Conservation (phyloP, 2,888 invertebrate species). For the Melolontha melolontha region DNA sequence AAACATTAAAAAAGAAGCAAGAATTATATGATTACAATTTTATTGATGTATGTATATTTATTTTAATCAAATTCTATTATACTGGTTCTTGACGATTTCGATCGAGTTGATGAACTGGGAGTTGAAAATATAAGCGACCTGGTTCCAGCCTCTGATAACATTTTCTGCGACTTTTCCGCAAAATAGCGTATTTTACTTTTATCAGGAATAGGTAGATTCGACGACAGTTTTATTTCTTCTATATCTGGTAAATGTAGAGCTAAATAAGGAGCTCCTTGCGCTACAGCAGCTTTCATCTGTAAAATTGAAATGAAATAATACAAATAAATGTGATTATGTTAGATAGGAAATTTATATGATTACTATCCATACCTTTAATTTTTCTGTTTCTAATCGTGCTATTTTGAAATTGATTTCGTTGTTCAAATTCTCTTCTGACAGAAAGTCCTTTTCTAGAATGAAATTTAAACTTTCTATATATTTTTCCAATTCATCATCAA, state of each 20-base stretch:
- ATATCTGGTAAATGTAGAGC: constrained; percentile 68
- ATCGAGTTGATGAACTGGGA: constrained; percentile 55
- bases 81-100: constrained; percentile 60
- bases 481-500: constrained; percentile 43
- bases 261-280: constrained; percentile 71
- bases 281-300: constrained; percentile 69
- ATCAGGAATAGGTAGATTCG: constrained; percentile 59
- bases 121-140: constrained; percentile 59
- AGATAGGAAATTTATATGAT: not conserved
- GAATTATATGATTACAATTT: no score
- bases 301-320: constrained; percentile 45
- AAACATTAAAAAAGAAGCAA: no score
- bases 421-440: constrained; percentile 66
- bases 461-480: constrained; percentile 48
- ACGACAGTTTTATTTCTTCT: constrained; percentile 63
- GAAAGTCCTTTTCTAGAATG: constrained; percentile 54
- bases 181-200: constrained; percentile 54
- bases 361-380: constrained; percentile 56
- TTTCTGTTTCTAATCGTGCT: constrained; percentile 63
- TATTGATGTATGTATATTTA: not conserved
- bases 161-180: constrained; percentile 54
- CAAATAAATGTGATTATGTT: constrained; percentile 1
- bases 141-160: constrained; percentile 55
- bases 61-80: constrained; percentile 55
- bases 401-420: constrained; percentile 70